Evolutionary conservation across 2,113 vertebrate genomes (phyloP).

Genomic region (Istiophorus platypterus): DNA sequence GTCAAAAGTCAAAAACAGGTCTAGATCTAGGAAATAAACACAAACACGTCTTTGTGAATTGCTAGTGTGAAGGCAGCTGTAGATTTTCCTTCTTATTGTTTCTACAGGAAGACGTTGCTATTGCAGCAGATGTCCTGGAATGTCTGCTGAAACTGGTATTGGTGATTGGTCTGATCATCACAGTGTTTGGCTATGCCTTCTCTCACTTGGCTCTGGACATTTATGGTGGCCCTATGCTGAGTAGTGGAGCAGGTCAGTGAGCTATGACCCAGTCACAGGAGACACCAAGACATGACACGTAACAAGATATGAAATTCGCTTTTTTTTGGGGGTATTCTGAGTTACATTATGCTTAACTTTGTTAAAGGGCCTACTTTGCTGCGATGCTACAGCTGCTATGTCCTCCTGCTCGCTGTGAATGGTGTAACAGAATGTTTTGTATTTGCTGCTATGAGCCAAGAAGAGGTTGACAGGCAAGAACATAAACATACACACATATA

Average conservation of each 20-base stretch:
- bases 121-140: slow-evolving; percentile 91
- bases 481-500: neutral
- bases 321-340: slow-evolving; percentile 3
- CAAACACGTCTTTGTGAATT: neutral
- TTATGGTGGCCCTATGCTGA: slow-evolving; percentile 94
- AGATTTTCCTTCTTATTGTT: neutral
- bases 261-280: neutral
- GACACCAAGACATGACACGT: neutral
- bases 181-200: slow-evolving; percentile 94
- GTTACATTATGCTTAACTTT: slow-evolving; percentile 14
- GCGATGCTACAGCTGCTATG: slow-evolving; percentile 91
- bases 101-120: slow-evolving; percentile 90
- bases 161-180: slow-evolving; percentile 92
- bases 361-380: slow-evolving; percentile 90
- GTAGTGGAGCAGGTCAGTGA: slow-evolving; percentile 85
- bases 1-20: slow-evolving; percentile 91
- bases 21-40: slow-evolving; percentile 12
- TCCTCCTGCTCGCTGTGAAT: slow-evolving; percentile 94
- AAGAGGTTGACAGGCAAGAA: slow-evolving; percentile 93
- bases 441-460: slow-evolving; percentile 95
- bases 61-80: neutral
- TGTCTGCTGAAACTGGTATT: slow-evolving; percentile 93
- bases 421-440: slow-evolving; percentile 97
- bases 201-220: slow-evolving; percentile 94
- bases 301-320: neutral